phyloP scores from a whole-genome alignment of 1,140 invertebrate species.

The Diorhabda elongata region DNA sequence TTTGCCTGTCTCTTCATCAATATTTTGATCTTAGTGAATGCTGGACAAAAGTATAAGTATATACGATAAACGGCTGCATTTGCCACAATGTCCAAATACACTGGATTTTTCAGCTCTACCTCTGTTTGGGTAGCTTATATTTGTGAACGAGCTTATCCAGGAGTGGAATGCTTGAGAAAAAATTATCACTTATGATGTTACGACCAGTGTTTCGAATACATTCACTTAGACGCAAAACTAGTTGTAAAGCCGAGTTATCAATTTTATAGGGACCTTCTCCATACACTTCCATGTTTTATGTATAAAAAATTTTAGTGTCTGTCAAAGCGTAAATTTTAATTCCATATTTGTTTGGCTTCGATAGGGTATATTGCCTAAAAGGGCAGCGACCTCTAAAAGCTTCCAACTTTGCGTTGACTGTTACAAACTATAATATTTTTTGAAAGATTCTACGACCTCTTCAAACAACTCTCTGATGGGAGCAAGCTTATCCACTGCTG shows the following conservation, averaged over 20 bases:
- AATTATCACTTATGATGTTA: slow-evolving; percentile 43
- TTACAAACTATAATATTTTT: too few relatives aligned
- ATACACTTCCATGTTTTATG: slow-evolving; percentile 37
- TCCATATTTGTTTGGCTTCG: not conserved
- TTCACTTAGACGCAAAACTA: slow-evolving; percentile 34
- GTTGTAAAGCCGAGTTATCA: slow-evolving; percentile 25
- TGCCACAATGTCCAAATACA: slow-evolving; percentile 25
- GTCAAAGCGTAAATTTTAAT: too few relatives aligned
- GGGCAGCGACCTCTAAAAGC: slow-evolving; percentile 41
- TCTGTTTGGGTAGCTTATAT: slow-evolving; percentile 22
- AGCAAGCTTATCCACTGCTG: too few relatives aligned
- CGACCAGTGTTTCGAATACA: slow-evolving; percentile 35
- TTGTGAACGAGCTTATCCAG: slow-evolving; percentile 25
- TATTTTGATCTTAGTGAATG: slow-evolving; percentile 33
- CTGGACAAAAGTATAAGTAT: slow-evolving; percentile 37
- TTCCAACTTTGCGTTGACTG: not conserved
- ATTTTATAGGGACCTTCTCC: slow-evolving; percentile 25
- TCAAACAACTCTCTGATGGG: too few relatives aligned
- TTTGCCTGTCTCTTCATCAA: slow-evolving; percentile 32
- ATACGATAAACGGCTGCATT: slow-evolving; percentile 33
- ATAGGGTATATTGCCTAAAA: slow-evolving; percentile 34
- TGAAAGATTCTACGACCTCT: too few relatives aligned
- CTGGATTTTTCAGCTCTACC: slow-evolving; percentile 13
- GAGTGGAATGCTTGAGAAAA: slow-evolving; percentile 36
- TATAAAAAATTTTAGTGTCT: not conserved